These are phyloP conservation scores for Phalera bucephala DNA, from an alignment of 2,888 invertebrate genomes.

Conservation along the genomic window DNA sequence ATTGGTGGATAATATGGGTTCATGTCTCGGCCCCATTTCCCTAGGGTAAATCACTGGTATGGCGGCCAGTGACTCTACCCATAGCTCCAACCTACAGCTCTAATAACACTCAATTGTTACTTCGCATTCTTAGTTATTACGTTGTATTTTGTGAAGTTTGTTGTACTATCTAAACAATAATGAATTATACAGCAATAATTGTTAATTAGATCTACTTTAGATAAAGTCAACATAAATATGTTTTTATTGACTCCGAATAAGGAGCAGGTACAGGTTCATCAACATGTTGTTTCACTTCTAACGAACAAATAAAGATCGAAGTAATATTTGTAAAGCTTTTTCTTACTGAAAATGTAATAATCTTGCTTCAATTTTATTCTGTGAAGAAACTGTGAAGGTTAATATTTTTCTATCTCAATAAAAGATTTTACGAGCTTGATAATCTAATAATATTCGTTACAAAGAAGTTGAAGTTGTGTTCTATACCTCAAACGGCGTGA, in stretches of 20 bases:
- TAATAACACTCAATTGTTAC: slow-evolving; percentile 42
- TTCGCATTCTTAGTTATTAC: slow-evolving; percentile 16
- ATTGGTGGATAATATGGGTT: slow-evolving; percentile 57
- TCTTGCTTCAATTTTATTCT: too few relatives aligned
- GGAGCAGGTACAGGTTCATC: slow-evolving; percentile 4
- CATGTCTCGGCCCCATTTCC: slow-evolving; percentile 58
- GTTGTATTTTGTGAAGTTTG: slow-evolving; percentile 16
- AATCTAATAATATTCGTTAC: not conserved
- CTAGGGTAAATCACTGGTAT: slow-evolving; percentile 47
- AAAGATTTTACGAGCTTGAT: not conserved
- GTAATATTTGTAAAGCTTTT: too few relatives aligned
- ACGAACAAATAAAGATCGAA: too few relatives aligned
- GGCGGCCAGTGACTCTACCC: slow-evolving; percentile 35
- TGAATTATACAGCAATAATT: slow-evolving; percentile 12
- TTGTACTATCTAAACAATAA: slow-evolving; percentile 14
- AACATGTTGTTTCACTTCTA: slow-evolving; percentile 1
- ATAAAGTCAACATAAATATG: slow-evolving; percentile 1
- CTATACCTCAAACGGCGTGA: not conserved
- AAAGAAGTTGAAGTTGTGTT: not conserved
- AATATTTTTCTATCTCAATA: too few relatives aligned
- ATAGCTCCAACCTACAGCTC: slow-evolving; percentile 23
- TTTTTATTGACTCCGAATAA: slow-evolving; percentile 5
- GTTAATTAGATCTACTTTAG: not conserved
- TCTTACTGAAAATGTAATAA: too few relatives aligned
- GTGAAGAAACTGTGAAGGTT: too few relatives aligned